Percentiles rank a stretch among this genome's conserved stretches.
Evolutionary conservation across 2,797 vertebrate genomes (phyloP).

Genomic region (Rhinoraja longicauda): DNA sequence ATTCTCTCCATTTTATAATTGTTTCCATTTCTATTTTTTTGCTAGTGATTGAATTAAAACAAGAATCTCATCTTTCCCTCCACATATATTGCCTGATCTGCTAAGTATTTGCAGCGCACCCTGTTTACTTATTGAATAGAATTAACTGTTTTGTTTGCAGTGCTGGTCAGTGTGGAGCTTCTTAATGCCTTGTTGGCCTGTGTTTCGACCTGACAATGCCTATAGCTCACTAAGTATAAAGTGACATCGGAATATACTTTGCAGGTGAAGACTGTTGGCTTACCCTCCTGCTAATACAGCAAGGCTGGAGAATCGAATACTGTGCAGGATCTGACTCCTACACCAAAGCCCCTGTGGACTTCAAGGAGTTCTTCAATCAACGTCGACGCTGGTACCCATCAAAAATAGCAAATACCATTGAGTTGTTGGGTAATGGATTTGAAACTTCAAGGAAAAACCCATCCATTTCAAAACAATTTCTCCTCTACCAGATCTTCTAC

Average conservation of each 20-base stretch:
- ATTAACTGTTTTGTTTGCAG: no score
- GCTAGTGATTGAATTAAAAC: no score
- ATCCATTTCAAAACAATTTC: slow-evolving; percentile 65
- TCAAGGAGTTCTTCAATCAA: slow-evolving; percentile 75
- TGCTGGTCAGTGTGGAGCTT: no score
- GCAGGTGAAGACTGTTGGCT: slow-evolving; percentile 74
- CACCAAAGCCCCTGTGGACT: slow-evolving; percentile 72
- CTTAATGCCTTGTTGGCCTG: no score
- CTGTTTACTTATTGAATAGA: no score
- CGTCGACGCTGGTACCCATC: slow-evolving; percentile 72
- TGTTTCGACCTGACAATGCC: no score
- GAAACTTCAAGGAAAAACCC: slow-evolving; percentile 64
- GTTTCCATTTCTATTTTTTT: no score
- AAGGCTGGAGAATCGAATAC: slow-evolving; percentile 74
- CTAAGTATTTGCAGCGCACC: no score
- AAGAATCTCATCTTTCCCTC: no score
- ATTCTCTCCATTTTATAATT: no score
- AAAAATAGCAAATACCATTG: slow-evolving; percentile 68
- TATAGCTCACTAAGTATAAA: background rate
- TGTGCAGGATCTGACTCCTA: slow-evolving; percentile 72
- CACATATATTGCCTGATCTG: no score
- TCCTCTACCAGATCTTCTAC: slow-evolving; percentile 62
- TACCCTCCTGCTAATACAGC: slow-evolving; percentile 67
- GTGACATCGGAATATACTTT: background rate
- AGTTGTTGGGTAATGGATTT: slow-evolving; percentile 58